Percentiles rank a stretch among this genome's conserved stretches.
These are phyloP conservation scores for Lepidiolamprologus cunningtoni DNA, from an alignment of 2,113 vertebrate genomes.

Conservation along the genomic window DNA sequence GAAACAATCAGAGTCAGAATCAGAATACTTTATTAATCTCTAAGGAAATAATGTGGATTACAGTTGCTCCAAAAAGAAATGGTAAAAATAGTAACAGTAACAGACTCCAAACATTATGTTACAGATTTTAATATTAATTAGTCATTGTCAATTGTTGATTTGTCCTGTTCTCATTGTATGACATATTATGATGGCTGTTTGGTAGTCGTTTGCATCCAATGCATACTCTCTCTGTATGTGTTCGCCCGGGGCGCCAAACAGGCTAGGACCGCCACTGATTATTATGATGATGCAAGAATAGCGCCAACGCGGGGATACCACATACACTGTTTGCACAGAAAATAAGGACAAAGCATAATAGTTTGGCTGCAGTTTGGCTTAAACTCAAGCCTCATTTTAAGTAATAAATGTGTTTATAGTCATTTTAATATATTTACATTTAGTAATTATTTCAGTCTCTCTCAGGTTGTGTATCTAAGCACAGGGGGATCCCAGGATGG, in stretches of 20 bases:
- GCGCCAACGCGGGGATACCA: fast-evolving
- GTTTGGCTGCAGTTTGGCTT: not conserved
- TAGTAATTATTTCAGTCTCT: not conserved
- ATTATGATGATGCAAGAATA: not conserved
- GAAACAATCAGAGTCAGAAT: no score
- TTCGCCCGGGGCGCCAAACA: not conserved
- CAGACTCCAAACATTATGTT: no score
- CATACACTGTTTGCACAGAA: not conserved
- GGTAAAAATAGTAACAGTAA: no score
- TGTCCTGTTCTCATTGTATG: not conserved
- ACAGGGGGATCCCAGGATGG: not conserved
- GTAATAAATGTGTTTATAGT: not conserved
- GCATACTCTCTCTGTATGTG: not conserved
- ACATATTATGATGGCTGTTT: not conserved
- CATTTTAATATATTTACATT: not conserved
- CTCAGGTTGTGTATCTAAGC: not conserved
- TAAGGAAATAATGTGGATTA: no score
- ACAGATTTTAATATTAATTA: no score
- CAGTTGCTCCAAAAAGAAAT: no score
- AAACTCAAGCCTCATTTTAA: not conserved
- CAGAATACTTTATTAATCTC: no score
- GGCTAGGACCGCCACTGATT: not conserved
- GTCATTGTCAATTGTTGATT: not conserved
- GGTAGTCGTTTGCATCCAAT: not conserved
- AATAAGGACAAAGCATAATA: not conserved